Evolutionary conservation across 92 coral and sea anemone genomes (phyloP).

Genomic region (Umimayanthus chanpuru): DNA sequence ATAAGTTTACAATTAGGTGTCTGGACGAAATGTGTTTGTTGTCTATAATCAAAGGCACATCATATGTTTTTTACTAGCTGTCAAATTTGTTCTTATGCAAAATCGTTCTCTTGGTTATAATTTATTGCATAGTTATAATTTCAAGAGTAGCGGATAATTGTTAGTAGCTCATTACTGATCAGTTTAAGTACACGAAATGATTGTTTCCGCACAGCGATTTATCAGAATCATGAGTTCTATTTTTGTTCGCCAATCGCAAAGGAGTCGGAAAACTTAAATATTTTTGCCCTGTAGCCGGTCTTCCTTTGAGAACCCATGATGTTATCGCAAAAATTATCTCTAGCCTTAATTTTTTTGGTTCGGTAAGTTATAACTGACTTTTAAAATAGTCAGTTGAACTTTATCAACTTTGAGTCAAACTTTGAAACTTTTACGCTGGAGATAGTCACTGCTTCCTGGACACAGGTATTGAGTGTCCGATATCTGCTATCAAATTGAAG

Average conservation of each 20-base stretch:
- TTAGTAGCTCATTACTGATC: not conserved
- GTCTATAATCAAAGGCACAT: not conserved
- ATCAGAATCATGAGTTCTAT: not conserved
- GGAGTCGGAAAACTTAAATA: not conserved
- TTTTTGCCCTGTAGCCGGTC: not conserved
- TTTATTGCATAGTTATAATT: not conserved
- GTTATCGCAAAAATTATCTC: too few relatives aligned
- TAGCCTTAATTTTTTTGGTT: too few relatives aligned
- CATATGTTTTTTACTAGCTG: not conserved
- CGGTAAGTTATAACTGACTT: too few relatives aligned
- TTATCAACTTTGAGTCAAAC: too few relatives aligned
- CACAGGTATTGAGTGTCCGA: too few relatives aligned
- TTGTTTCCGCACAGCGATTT: not conserved
- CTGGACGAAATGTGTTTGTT: not conserved
- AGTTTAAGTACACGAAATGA: not conserved
- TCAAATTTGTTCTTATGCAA: not conserved
- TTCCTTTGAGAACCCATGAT: too few relatives aligned
- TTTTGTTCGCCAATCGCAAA: not conserved
- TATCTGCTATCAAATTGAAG: too few relatives aligned
- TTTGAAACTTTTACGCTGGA: too few relatives aligned
- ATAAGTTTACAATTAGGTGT: not conserved
- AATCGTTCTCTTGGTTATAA: not conserved
- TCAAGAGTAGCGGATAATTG: not conserved
- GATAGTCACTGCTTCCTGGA: too few relatives aligned
- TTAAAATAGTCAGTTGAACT: too few relatives aligned